A percentile compares a stretch with the other conserved stretches of the same genome.
These are phyloP conservation scores for Apamea epomidion DNA, from an alignment of 2,888 invertebrate species.

Conservation along the genomic window DNA sequence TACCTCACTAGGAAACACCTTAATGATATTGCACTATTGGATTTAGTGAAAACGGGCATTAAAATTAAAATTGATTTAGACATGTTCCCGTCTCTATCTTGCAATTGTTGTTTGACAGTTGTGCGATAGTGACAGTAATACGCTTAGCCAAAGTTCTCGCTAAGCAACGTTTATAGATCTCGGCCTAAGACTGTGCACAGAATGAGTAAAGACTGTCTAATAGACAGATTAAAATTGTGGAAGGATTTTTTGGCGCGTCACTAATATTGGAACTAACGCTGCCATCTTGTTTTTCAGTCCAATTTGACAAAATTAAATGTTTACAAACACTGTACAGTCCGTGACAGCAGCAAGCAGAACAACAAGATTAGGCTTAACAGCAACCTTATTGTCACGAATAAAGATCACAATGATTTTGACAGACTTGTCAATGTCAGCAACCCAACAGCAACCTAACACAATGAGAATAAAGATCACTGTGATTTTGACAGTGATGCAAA, in stretches of 20 bases:
- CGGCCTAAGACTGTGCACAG: background rate
- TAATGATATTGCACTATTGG: no score
- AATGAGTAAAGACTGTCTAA: background rate
- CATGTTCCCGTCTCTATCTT: background rate
- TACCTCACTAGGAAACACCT: no score
- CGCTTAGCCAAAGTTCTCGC: no score
- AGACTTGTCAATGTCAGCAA: background rate
- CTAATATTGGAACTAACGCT: background rate
- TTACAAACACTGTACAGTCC: background rate
- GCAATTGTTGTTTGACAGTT: background rate
- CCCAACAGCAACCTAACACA: background rate
- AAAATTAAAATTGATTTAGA: no score
- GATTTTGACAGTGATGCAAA: no score
- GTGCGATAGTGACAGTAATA: background rate
- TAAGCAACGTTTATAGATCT: background rate
- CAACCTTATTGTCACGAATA: background rate
- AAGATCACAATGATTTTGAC: background rate
- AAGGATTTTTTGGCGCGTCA: background rate
- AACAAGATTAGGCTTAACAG: no score
- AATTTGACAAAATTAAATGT: background rate
- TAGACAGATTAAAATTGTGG: background rate
- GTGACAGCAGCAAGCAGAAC: background rate
- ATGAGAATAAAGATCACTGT: background rate
- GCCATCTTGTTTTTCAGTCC: background rate
- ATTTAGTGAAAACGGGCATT: no score